Evolutionary conservation across 2,888 invertebrate species (phyloP).

Genomic region (Eupithecia abbreviata): DNA sequence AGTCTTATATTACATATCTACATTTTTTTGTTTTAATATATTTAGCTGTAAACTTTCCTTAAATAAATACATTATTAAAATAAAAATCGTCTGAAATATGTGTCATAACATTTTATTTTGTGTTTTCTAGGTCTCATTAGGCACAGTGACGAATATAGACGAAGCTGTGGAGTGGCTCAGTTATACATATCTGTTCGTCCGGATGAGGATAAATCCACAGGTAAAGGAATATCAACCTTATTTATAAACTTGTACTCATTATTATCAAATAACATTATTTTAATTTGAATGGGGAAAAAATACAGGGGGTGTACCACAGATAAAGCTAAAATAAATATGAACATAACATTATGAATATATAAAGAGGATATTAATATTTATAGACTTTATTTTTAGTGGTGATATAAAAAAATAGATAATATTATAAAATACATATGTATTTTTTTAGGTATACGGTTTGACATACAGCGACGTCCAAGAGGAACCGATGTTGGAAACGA

Average conservation of each 20-base stretch:
- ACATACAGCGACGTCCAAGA: constrained; percentile 86
- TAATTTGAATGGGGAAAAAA: too few relatives aligned
- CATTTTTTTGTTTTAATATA: too few relatives aligned
- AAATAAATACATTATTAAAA: too few relatives aligned
- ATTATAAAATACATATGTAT: background rate
- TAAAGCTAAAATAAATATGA: too few relatives aligned
- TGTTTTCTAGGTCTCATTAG: constrained; percentile 89
- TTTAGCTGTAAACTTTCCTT: too few relatives aligned
- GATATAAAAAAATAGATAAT: background rate
- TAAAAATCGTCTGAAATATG: too few relatives aligned
- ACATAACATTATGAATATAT: too few relatives aligned
- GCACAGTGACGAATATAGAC: constrained; percentile 97
- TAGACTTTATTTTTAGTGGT: too few relatives aligned
- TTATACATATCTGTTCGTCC: constrained; percentile 97
- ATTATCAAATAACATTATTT: too few relatives aligned
- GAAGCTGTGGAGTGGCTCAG: constrained; percentile 99
- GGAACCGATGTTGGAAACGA: constrained; percentile 91
- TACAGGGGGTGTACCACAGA: too few relatives aligned
- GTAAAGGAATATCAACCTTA: constrained; percentile 61
- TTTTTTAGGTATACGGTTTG: constrained; percentile 83
- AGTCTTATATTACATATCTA: too few relatives aligned
- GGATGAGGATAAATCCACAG: constrained; percentile 96
- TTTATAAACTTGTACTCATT: background rate
- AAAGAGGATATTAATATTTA: too few relatives aligned
- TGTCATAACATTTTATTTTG: background rate